Conservation (phyloP, 1,140 invertebrate genomes). For the Anagrus nilaparvatae region DNA sequence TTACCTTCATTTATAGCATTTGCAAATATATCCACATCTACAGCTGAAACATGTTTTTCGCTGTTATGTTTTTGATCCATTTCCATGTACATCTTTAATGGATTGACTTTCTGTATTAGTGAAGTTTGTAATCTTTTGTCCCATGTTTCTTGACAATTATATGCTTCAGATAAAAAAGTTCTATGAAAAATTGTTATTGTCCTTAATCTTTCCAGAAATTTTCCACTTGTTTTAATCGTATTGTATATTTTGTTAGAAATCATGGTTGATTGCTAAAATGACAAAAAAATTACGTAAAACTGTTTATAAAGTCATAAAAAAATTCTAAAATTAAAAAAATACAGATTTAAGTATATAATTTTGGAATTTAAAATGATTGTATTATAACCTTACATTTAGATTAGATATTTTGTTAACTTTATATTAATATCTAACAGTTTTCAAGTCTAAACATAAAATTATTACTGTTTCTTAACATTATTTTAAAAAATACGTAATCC, state of each 20-base stretch:
- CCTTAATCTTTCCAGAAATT: constrained; percentile 6
- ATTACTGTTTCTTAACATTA: too few relatives aligned
- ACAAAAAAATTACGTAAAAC: too few relatives aligned
- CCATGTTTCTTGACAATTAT: constrained; percentile 58
- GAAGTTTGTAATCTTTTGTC: constrained; percentile 47
- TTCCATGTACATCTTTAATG: constrained; percentile 51
- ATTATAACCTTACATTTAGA: too few relatives aligned
- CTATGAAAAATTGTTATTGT: constrained; percentile 16
- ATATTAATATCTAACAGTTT: too few relatives aligned
- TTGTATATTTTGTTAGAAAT: constrained; percentile 20
- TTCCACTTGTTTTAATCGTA: constrained; percentile 17
- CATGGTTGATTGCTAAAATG: too few relatives aligned
- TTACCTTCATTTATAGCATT: constrained; percentile 45
- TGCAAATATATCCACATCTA: constrained; percentile 66
- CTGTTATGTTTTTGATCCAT: constrained; percentile 49
- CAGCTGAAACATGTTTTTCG: constrained; percentile 47
- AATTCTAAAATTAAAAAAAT: too few relatives aligned
- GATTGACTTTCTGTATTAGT: constrained; percentile 51
- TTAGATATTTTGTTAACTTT: too few relatives aligned
- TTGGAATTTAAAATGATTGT: too few relatives aligned
- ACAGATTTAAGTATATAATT: too few relatives aligned
- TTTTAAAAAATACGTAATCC: too few relatives aligned
- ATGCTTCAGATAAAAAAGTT: constrained; percentile 53
- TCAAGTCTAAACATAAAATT: too few relatives aligned
- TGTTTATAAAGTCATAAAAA: too few relatives aligned